Evolutionary conservation across 2,113 vertebrate species (phyloP).

Genomic region (Cyanoliseus patagonus): DNA sequence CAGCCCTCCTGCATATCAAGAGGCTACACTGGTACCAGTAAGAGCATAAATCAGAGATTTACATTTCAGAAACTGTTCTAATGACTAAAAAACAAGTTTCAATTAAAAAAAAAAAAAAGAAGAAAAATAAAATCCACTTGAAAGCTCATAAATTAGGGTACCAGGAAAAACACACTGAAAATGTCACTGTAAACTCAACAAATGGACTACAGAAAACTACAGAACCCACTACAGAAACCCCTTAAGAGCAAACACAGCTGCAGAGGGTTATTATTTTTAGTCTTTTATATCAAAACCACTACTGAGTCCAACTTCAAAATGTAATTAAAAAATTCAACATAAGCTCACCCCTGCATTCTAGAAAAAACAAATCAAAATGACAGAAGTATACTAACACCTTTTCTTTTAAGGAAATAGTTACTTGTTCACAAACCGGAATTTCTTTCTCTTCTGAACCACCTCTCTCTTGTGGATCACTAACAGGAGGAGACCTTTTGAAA

Average conservation of each 20-base stretch:
- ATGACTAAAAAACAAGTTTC: neutral
- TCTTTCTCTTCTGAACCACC: conserved; percentile 65
- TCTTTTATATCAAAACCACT: neutral
- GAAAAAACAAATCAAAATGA: neutral
- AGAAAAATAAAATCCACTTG: neutral
- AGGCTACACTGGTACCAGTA: neutral
- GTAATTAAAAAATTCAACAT: neutral
- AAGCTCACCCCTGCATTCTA: rapidly evolving
- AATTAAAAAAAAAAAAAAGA: neutral
- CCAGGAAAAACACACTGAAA: neutral
- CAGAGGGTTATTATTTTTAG: neutral
- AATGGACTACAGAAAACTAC: neutral
- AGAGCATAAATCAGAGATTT: neutral
- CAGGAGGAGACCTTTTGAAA: conserved; percentile 70
- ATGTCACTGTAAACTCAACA: neutral
- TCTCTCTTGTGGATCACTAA: conserved; percentile 67
- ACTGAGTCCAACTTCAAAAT: neutral
- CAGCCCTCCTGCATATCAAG: neutral
- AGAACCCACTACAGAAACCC: neutral
- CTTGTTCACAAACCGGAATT: conserved; percentile 20
- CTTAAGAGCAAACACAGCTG: neutral
- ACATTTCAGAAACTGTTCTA: neutral
- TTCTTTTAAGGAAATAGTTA: conserved; percentile 56
- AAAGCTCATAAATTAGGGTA: neutral
- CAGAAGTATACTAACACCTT: conserved; percentile 25